Evolutionary conservation across 2,888 invertebrate genomes (phyloP).

Genomic region (Ganaspis brasiliensis): DNA sequence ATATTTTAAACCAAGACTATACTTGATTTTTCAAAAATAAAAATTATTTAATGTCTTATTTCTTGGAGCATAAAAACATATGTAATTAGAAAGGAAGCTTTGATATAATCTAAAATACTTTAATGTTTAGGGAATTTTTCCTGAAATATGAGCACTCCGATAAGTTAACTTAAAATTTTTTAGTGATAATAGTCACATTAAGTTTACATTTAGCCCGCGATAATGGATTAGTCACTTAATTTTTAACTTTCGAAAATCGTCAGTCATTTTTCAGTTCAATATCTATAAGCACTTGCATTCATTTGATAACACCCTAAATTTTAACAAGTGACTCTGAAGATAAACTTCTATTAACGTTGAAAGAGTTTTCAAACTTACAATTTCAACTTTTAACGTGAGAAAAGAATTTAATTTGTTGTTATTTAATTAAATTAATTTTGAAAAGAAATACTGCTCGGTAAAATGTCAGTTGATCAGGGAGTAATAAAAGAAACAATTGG

Average conservation of each 20-base stretch:
- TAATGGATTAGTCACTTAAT: constrained; percentile 22
- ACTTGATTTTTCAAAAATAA: too few relatives aligned
- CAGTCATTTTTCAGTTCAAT: neutral
- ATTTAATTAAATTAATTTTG: too few relatives aligned
- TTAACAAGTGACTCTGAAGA: neutral
- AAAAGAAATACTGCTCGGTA: neutral
- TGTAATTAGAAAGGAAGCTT: neutral
- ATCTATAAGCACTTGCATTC: neutral
- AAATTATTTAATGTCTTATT: neutral
- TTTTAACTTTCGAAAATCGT: constrained; percentile 18
- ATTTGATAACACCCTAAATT: neutral
- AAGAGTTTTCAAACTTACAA: neutral
- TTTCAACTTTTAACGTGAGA: too few relatives aligned
- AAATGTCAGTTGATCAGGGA: neutral
- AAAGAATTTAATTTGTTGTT: neutral
- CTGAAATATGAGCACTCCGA: neutral
- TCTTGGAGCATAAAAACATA: too few relatives aligned
- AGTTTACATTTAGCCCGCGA: constrained; percentile 4
- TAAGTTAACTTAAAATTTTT: constrained; percentile 15
- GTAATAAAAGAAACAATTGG: neutral
- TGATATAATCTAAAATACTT: neutral
- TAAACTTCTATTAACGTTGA: neutral
- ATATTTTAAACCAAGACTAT: too few relatives aligned
- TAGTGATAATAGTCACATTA: constrained; percentile 13
- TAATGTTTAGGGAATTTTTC: neutral